Conservation (phyloP, 2,888 invertebrate genomes). For the Lycaena phlaeas region DNA sequence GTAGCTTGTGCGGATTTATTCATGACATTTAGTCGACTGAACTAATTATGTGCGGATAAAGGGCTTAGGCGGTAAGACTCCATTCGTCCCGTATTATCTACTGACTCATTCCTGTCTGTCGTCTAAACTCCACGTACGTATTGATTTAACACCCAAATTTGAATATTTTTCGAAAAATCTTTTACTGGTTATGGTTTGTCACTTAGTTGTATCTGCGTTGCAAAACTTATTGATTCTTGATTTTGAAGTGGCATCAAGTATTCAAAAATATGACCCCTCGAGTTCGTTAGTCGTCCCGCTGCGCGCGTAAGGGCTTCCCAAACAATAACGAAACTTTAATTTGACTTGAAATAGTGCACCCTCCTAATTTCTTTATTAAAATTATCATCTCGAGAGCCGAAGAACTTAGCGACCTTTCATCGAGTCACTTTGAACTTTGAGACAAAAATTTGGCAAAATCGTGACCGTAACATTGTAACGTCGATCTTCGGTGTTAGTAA, state of each 20-base stretch:
- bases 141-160: background rate
- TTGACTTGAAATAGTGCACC: constrained; percentile 53
- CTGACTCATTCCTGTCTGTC: constrained; percentile 2
- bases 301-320: constrained; percentile 34
- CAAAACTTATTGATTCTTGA: constrained; percentile 3
- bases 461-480: constrained; percentile 28
- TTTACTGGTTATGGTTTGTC: too few relatives aligned
- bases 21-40: constrained; percentile 37
- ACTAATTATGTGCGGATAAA: constrained; percentile 57
- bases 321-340: constrained; percentile 60
- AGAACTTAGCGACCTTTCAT: constrained; percentile 49
- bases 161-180: too few relatives aligned
- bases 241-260: constrained; percentile 5
- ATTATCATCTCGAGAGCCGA: constrained; percentile 55
- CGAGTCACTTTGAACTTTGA: constrained; percentile 49
- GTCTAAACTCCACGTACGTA: background rate
- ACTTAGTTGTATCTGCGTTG: too few relatives aligned
- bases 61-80: constrained; percentile 37
- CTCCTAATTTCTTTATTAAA: constrained; percentile 57
- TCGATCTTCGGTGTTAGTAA: constrained; percentile 35
- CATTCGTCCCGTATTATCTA: constrained; percentile 33
- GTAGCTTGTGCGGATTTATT: constrained; percentile 49
- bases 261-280: constrained; percentile 18
- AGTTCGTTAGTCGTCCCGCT: constrained; percentile 32
- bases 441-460: constrained; percentile 20